Conservation (phyloP, 1,140 invertebrate genomes). For the Pseudomyrmex dendroicus region DNA sequence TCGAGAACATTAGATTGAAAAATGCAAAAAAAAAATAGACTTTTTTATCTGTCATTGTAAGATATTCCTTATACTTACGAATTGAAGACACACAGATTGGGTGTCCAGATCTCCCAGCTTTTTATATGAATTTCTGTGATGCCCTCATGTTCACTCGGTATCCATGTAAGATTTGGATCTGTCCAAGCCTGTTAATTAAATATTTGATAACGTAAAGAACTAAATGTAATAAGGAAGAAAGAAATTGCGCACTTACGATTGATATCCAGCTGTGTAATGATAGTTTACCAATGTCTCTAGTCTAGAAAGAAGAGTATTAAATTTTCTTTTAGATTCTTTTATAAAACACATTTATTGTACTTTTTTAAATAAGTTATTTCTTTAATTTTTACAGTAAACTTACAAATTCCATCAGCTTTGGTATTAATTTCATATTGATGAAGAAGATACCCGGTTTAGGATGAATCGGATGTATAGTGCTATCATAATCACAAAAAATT, state of each 20-base stretch:
- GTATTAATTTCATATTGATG: constrained; percentile 82
- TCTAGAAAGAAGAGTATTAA: too few species aligned
- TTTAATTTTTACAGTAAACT: constrained; percentile 66
- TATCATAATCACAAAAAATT: constrained; percentile 85
- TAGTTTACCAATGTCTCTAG: constrained; percentile 60
- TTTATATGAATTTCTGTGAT: constrained; percentile 80
- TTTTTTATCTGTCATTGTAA: background rate
- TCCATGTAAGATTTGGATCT: constrained; percentile 85
- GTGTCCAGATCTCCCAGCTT: constrained; percentile 83
- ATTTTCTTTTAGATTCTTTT: too few species aligned
- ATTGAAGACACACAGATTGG: constrained; percentile 84
- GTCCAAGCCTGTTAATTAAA: constrained; percentile 79
- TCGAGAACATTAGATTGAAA: too few species aligned
- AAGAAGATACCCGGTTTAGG: constrained; percentile 79
- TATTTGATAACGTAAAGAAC: background rate
- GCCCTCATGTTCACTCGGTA: constrained; percentile 80
- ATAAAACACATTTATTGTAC: too few species aligned
- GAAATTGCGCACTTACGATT: constrained; percentile 71
- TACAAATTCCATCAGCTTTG: constrained; percentile 86
- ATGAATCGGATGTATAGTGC: constrained; percentile 80
- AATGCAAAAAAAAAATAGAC: background rate
- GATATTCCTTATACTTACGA: constrained; percentile 77
- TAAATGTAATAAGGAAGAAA: background rate
- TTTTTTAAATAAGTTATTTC: background rate
- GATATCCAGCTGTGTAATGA: constrained; percentile 76